These are phyloP conservation scores for Anastrepha obliqua DNA, from an alignment of 1,140 invertebrate species.

Conservation along the genomic window DNA sequence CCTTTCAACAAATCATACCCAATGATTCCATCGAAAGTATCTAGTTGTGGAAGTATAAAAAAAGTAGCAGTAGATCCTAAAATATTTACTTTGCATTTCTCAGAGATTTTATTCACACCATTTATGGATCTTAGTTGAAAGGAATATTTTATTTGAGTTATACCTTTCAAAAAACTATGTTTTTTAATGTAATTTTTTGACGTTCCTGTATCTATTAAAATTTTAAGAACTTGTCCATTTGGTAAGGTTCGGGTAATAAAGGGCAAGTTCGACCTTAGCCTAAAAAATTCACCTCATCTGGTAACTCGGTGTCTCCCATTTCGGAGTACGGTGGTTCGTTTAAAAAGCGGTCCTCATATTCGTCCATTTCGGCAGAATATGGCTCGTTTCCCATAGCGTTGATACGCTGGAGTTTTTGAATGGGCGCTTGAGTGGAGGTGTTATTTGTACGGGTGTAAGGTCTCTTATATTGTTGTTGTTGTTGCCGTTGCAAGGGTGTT, in stretches of 20 bases:
- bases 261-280: too few species aligned
- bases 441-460: not conserved
- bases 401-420: not conserved
- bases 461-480: constrained; percentile 36
- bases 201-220: constrained; percentile 42
- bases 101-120: constrained; percentile 19
- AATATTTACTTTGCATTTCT: constrained; percentile 53
- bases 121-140: constrained; percentile 54
- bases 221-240: not conserved
- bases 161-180: constrained; percentile 15
- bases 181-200: constrained; percentile 51
- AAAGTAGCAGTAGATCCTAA: constrained; percentile 34
- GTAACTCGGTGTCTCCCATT: not conserved
- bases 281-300: not conserved
- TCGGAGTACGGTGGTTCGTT: not conserved
- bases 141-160: not conserved
- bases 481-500: not conserved
- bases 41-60: constrained; percentile 39
- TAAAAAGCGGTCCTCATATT: not conserved
- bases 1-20: constrained; percentile 51
- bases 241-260: too few species aligned
- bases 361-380: not conserved
- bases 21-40: constrained; percentile 53
- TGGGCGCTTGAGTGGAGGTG: not conserved
- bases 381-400: not conserved